Base-by-base conservation (phyloP, 1,140 invertebrate species). In the Caenorhabditis remanei region DNA sequence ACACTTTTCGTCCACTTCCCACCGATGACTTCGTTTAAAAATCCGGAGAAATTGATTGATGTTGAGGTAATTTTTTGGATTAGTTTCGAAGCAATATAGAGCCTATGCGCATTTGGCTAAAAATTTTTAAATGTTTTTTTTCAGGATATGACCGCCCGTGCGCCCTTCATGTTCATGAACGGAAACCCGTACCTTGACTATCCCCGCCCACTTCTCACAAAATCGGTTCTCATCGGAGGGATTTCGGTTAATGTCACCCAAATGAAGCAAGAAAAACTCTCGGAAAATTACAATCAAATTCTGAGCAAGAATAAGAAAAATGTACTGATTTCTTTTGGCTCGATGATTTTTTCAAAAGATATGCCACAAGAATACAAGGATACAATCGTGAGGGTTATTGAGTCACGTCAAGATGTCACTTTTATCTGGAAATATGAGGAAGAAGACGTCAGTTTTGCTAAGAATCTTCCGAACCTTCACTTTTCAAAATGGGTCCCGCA, bases 401-500 rank as follows among this genome's bases (percentile, higher is more conserved):
- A 21, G 14, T 79, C 43, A 24, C 56, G 89, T 11, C 88, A 61
- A 43, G 67, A 86, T 55, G 50, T 86, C 4, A 89, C 83, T 5
- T 89, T 89, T 55, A 86, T 89, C 50, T 89, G 88, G 88, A 89
- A 89, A 79, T 89, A 89, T 48, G 88, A 89, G 50, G 88, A 86
- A 32, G 84, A 79, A 11, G 61, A 87, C 16, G 46, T 84, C 14
- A 65, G 21, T 32, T 83, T 89, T 19, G 83, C 63, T 13, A 71
- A 86, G 16, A 53, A 83, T 40, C 48, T 86, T 40, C 67, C 87
- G 5, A 89, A 89, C 41, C 16, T 89, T 19, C 53, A 86, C 32
- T 58, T 88, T 19, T 85, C 85, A 24, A 71, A 67, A 43, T 89
- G 88, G 88, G 56, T 89, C 16, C 88, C 88, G 19, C 88, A 89